These are phyloP conservation scores for Drosophila anomelani DNA, from an alignment of 2,888 invertebrate genomes.

Conservation along the genomic window DNA sequence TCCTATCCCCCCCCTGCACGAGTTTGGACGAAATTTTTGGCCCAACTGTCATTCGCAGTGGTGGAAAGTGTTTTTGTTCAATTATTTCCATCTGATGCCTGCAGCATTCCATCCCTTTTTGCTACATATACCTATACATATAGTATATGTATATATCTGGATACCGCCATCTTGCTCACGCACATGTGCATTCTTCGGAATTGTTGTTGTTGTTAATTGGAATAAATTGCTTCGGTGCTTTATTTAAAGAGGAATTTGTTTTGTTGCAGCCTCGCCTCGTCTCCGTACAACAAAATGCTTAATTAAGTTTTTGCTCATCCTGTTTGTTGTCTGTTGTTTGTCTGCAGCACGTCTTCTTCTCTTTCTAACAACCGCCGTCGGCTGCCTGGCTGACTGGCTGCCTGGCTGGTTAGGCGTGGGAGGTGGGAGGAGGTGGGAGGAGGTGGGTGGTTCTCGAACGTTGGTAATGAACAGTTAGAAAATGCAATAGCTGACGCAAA, in stretches of 20 bases:
- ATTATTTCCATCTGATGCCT: slow-evolving; percentile 30
- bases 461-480: slow-evolving; percentile 28
- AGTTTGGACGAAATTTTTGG: slow-evolving; percentile 8
- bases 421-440: neutral
- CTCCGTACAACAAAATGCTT: slow-evolving; percentile 56
- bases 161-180: neutral
- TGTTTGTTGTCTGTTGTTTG: slow-evolving; percentile 23
- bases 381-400: neutral
- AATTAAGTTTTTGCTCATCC: slow-evolving; percentile 53
- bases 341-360: slow-evolving; percentile 14
- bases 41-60: slow-evolving; percentile 26
- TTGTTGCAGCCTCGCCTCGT: slow-evolving; percentile 22
- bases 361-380: slow-evolving; percentile 11
- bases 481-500: neutral
- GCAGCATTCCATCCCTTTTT: slow-evolving; percentile 4
- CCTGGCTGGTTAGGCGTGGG: neutral
- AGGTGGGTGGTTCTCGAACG: slow-evolving; percentile 16
- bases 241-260: slow-evolving; percentile 46
- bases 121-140: neutral
- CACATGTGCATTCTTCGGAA: slow-evolving; percentile 8
- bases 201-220: slow-evolving; percentile 59
- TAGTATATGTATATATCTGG: neutral
- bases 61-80: slow-evolving; percentile 32
- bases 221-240: slow-evolving; percentile 62
- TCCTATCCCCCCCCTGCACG: neutral